Base-by-base conservation (phyloP, 2,797 vertebrate species). In the Macrochelys suwanniensis region DNA sequence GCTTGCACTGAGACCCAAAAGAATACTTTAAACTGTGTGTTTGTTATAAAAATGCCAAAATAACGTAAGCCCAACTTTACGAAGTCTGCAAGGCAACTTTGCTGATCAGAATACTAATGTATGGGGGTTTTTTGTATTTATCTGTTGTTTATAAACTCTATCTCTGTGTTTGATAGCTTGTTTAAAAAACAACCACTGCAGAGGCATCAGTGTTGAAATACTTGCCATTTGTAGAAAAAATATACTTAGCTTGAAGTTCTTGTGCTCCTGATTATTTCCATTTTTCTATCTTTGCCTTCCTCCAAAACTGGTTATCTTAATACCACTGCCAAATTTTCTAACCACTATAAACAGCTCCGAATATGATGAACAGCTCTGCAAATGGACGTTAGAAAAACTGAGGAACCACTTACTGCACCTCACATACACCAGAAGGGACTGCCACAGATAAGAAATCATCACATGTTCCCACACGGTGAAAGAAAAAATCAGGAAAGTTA, bases 231-330 rank as follows among this genome's bases (percentile, higher is more conserved):
- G 47, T 83, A 88, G 53, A 57, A 93, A 49, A 78, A n/a, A 53
- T 61, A 61, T 61, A 33, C 31, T 28, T 61, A 4, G 57, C 12
- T 7, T 61, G 56, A 61, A 3, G 3, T 61, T 56, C 85, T 85
- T 92, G 85, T 49, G 25, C 74, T 45, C 81, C 15, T 61, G 61
- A 92, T 89, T 91, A 92, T 89, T 91, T 95, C 37, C 92, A 93
- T 91, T 89, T 95, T 97, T 50, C 61, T 42, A 92, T 37, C 42
- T 94, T 87, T 83, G 83, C 79, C 87, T 59, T 92, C 87, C 45
- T 82, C 68, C 85, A 82, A 56, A 68, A 31, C 56, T 90, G 33
- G 2, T 84, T 86, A 83, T 88, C 61, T 87, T 26, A 93, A 31
- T 77, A 84, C 77, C 54, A 33, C 23, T 87, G 80, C 50, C 57